Base-by-base conservation (phyloP, 2,888 invertebrate genomes). In the Erynnis tages region DNA sequence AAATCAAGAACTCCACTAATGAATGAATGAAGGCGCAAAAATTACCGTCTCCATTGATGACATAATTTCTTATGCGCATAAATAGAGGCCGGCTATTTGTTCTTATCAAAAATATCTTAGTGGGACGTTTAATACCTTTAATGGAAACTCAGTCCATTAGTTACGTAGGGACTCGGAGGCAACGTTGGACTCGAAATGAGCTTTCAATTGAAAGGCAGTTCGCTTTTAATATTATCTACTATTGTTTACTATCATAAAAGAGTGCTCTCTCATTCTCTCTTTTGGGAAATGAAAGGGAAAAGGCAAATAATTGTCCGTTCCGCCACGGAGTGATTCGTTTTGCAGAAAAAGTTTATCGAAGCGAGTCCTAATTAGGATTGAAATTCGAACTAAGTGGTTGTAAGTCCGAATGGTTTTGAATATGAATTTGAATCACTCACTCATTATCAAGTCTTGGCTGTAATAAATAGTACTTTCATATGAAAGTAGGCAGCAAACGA, bases 221-320 rank as follows among this genome's bases (percentile, higher is more conserved):
- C 35, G 46, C 35, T 41, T 50, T 50, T 50, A 50, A 50, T 52
- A 52, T 52, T 44, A 52, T 52, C 50, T 52, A 52, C 50, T 52
- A 52, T 52, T 52, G 50, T 52, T 52, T 52, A 37, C 50, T 44
- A 21, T 37, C 50, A 52, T 52, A 52, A 52, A 43, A 52, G 50
- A 25, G 40, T 52, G 50, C 50, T 44, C 35, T 52, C 44, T 52
- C 44, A 19, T 44, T 52, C 30, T 52, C 37, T 52, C 50, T 52
- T 44, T 44, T 41, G 50, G 44, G 27, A 52, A 44, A 43, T 52
- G 50, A 52, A 44, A 52, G 43, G 44, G 17, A 37, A 52, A 44
- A 44, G 19, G 23, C 35, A 44, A 21, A 50, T 52, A 44, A 52
- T 52, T 52, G 52, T 44, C 35, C 44, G 37, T 52, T 52, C 52